Base-by-base conservation (phyloP, 2,888 invertebrate genomes). In the Pterostichus madidus region DNA sequence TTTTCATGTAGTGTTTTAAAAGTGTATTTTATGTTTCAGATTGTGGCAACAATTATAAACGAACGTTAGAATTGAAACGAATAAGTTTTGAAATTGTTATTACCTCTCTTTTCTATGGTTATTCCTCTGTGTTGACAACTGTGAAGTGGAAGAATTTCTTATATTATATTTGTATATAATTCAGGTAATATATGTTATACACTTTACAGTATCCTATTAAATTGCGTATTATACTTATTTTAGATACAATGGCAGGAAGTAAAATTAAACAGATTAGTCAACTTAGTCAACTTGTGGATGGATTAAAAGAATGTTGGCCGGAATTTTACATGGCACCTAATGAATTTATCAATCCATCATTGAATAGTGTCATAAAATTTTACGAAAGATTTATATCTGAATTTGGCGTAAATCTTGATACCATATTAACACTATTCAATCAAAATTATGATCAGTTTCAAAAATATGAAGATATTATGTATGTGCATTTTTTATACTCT, bases 271-370 rank as follows among this genome's bases (percentile, higher is more conserved):
- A 52, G 52, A 32, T 13, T 24, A 49, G n/a, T n/a, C n/a, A n/a
- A n/a, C n/a, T 6, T 7, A 56, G 35, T 0, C 11, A 5, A 56
- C 13, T 77, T 31, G 13, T 78, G 2, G 17, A 35, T 24, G 61
- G 24, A 11, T 17, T 78, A 17, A 56, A 61, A 31, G 56, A 39
- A 31, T 53, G 35, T 17, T 78, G 78, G 78, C 78, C 78, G 11
- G 59, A 78, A 39, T 78, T 78, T 2, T 13, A 61, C 8, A 5
- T n/a, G 5, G 24, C 17, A 24, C 15, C 8, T 2, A 13, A 13
- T 10, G 78, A 78, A 17, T 59, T 59, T 17, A 11, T n/a, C 0
- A 7, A 59, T 39, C 78, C 78, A 78, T 44, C 78, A 6, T 24
- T 56, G 6, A 59, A 17, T 8, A 78, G 15, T 5, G 44, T 59